Evolutionary conservation across 2,113 vertebrate species (phyloP).

Genomic region (Cranoglanis bouderius): DNA sequence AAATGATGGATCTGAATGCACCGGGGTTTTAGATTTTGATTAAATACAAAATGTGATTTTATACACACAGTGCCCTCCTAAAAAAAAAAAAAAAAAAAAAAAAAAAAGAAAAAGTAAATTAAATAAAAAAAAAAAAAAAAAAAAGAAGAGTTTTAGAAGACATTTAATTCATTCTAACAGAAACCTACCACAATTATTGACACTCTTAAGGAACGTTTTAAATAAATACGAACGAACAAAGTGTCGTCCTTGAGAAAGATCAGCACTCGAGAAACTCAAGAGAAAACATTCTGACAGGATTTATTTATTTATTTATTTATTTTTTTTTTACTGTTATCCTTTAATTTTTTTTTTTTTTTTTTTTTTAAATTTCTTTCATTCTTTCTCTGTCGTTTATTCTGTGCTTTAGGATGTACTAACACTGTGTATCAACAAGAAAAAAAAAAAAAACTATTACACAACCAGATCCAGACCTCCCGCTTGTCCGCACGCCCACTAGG

Average conservation of each 20-base stretch:
- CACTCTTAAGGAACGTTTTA: not conserved
- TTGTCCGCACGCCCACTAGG: constrained; percentile 20
- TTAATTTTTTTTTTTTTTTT: no score
- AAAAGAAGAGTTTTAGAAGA: not conserved
- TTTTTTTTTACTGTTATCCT: not conserved
- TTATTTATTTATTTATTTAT: not conserved
- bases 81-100: not conserved
- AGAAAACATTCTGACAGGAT: not conserved
- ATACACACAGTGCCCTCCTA: not conserved
- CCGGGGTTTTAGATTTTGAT: not conserved
- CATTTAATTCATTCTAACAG: no score
- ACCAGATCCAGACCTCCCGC: constrained; percentile 28
- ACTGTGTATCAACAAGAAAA: constrained; percentile 12
- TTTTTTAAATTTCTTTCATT: not conserved
- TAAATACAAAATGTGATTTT: not conserved
- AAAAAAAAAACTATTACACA: constrained; percentile 34
- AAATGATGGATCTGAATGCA: not conserved
- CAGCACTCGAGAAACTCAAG: not conserved
- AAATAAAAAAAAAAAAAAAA: not conserved
- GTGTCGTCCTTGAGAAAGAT: not conserved
- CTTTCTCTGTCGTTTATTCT: not conserved
- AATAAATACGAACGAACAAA: not conserved
- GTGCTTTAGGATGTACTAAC: not conserved
- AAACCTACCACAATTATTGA: not conserved
- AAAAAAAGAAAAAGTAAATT: not conserved